Evolutionary conservation across 2,113 vertebrate genomes (phyloP), one percentile per base, ranked within the genome.

Genomic region (Xenus cinereus): DNA sequence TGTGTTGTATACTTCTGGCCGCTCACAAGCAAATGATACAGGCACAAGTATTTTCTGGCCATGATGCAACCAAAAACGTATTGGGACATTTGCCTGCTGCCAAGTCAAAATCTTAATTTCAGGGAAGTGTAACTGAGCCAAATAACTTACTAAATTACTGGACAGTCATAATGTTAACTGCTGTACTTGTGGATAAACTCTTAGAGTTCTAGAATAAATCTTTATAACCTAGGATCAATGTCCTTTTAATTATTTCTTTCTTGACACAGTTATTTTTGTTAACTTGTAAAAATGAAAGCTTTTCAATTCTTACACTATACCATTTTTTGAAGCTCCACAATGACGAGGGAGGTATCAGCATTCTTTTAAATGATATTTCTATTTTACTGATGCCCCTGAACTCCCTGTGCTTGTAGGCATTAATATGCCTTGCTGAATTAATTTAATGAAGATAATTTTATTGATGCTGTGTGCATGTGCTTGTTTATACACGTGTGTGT

Each of bases 1-100:
- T 0, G 0, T 64, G 19, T 60, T 4, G 0, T 24, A 32, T n/a
- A 16, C 35, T 73, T 77, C 69, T 86, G 69, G 60, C 20, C 43
- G 19, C 45, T 85, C 50, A 53, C 37, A 57, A 73, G 32, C 35
- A 56, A 56, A 30, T 63, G 37, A 45, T 83, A 27, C 27, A 56
- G 32, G 23, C 28, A 67, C 20, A 59, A 62, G 35, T 89, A 20
- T 53, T 32, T 94, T 71, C 68, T 91, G 77, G 41, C 51, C 11
- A 3, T 66, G 73, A 43, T 67, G 51, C 56, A 91, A 45, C 46
- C 64, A 63, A 32, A 84, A 30, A 60, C 64, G 12, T 26, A 12
- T 7, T 45, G 69, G 43, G 84, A 37, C 69, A 84, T 75, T 56
- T 84, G 43, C 50, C 53, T 95, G 60, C 63, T 87, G 73, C 43